Evolutionary conservation across 2,888 invertebrate species (phyloP), one percentile per base, ranked within the genome.

Genomic region (Frankliniella fusca): DNA sequence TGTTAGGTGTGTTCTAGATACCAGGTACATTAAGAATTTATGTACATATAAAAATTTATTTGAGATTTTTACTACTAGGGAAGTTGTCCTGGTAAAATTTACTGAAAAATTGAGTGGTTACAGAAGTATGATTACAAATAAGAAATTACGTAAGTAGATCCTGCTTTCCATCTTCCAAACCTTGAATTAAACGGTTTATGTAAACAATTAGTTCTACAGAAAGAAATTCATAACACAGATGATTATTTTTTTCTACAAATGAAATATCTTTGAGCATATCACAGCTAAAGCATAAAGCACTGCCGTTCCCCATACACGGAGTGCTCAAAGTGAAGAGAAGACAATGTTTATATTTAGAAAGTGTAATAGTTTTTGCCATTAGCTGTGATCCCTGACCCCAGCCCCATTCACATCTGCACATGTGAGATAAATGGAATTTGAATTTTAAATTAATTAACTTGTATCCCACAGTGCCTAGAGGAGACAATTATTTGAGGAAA

Each of bases 221-320:
- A 76, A 12, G 7, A 27, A 23, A 76, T 76, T 76, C 61, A 61
- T 61, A 61, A 61, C 38, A 27, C 70, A 76, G 70, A 76, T 23
- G 23, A 27, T 76, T 76, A 76, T 76, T 76, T 76, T 76, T 76
- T 76, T 8, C 9, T 27, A 76, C 9, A 76, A 7, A 11, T 76
- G 70, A 76, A 27, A 76, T 27, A 76, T 76, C 70, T 76, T 23
- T 27, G 70, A 76, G 70, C 70, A 76, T 76, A 76, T 76, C 70
- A 76, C 27, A 76, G 27, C 23, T 27, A 76, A 23, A 23, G 70
- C 70, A 70, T 76, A 76, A 23, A 12, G 70, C 70, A 27, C 70
- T 38, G 38, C 38, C 38, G 5, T 76, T 27, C 27, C 27, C 8
- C 27, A 18, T 61, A 61, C 23, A 27, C 23, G 27, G 23, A 27